These are phyloP conservation scores for Corythoichthys haematopterus DNA, from an alignment of 2,113 vertebrate species.

Conservation along the genomic window DNA sequence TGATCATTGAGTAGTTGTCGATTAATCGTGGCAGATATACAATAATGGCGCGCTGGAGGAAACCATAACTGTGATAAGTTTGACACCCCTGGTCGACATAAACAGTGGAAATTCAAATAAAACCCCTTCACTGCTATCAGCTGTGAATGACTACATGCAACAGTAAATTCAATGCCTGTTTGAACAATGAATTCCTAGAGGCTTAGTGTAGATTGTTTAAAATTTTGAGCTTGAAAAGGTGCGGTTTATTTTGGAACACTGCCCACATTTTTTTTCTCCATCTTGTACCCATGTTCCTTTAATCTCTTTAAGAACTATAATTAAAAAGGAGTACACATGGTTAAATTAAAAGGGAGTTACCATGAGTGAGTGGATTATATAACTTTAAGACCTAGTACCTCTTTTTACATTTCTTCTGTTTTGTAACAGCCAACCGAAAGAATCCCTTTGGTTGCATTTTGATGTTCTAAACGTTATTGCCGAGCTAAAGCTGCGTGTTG, in stretches of 20 bases:
- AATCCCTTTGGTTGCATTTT: background rate
- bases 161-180: background rate
- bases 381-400: slow-evolving; percentile 25
- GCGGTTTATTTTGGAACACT: background rate
- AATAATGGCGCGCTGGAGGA: no score
- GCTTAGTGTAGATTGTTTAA: background rate
- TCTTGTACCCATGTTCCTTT: background rate
- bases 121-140: no score
- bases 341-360: slow-evolving; percentile 21
- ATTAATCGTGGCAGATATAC: no score
- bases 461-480: background rate
- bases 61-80: no score
- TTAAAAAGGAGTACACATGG: background rate
- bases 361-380: slow-evolving; percentile 40
- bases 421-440: background rate
- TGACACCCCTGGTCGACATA: no score
- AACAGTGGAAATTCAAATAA: no score
- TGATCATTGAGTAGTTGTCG: no score
- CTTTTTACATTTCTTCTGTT: background rate
- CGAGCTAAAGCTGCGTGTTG: slow-evolving; percentile 10
- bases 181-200: background rate
- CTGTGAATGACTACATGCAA: background rate
- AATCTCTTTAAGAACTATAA: background rate
- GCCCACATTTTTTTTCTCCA: background rate
- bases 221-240: background rate